Base-by-base conservation (phyloP, 2,113 vertebrate genomes). In the Tragulus kanchil region DNA sequence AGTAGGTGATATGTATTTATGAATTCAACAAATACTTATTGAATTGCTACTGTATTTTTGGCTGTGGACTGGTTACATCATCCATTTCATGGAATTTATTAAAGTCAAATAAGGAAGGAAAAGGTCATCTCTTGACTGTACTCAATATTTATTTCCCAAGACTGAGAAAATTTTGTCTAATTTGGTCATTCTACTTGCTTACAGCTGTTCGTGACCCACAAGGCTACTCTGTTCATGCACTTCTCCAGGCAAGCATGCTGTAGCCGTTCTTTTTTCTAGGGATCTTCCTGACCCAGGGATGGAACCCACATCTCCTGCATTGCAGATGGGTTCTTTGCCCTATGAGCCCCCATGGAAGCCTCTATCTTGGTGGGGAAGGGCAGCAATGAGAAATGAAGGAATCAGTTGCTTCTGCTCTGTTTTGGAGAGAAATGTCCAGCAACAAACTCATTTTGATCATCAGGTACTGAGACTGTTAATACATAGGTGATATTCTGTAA, bases 11-110 rank as follows among this genome's bases (percentile, higher is more conserved):
- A 14, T 21, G 5, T 0, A 71, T 45, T 91, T 36, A 52, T 45
- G 23, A 94, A 91, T 58, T 95, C 31, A 85, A 73, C 28, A 93
- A 85, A 61, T 73, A 48, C 17, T 14, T 73, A 36, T 61, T 69
- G 21, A 87, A 67, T 65, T 36, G 12, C 10, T 69, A 42, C 14
- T 62, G 8, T 58, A 5, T 17, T 94, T 89, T 71, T n/a, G 52
- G 6, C 61, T 90, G 61, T 81, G 48, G 6, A 50, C 25, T 92
- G 48, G 13, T 2, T 73, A 4, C 14, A 79, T 90, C 19, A 73
- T 77, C 1, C 48, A 52, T 85, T 84, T 67, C 13, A 26, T 85
- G 17, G 10, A 23, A 75, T 85, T 85, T 61, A 58, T 79, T 85
- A 14, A 85, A 85, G 65, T 78, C 56, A 89, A 21, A 36, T 61